Conservation (phyloP, 64 coral and sea anemone species). For the Astreopora myriophthalma region DNA sequence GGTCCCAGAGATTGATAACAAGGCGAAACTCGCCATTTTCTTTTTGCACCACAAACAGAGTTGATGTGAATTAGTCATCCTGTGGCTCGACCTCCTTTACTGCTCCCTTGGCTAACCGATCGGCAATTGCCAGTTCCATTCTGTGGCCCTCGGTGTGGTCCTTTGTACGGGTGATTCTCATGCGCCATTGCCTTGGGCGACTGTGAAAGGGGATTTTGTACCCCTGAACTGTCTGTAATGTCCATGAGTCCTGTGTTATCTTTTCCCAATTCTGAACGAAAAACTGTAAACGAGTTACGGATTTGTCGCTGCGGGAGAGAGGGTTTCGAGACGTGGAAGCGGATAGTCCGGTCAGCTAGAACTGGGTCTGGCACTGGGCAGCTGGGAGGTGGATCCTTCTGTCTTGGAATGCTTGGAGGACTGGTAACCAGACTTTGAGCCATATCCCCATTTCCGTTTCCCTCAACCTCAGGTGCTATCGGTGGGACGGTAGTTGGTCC, state of each 20-base stretch:
- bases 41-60: background rate
- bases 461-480: background rate
- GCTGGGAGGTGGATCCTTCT: background rate
- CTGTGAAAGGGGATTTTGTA: conserved; percentile 56
- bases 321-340: background rate
- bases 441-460: background rate
- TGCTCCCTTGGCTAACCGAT: background rate
- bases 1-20: too few relatives aligned
- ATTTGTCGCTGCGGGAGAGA: background rate
- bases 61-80: background rate
- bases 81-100: background rate
- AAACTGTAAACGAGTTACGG: background rate
- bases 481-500: background rate
- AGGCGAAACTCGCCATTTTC: background rate
- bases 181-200: conserved; percentile 25
- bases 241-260: conserved; percentile 27
- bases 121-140: background rate
- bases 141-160: background rate
- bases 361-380: background rate
- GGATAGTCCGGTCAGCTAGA: conserved; percentile 5
- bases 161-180: background rate
- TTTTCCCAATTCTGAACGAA: conserved; percentile 32
- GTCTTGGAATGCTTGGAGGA: background rate
- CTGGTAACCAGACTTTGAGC: background rate
- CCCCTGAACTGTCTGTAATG: conserved; percentile 32